These are phyloP conservation scores for Lepus americanus DNA, from an alignment of 2,113 vertebrate genomes.

Conservation along the genomic window DNA sequence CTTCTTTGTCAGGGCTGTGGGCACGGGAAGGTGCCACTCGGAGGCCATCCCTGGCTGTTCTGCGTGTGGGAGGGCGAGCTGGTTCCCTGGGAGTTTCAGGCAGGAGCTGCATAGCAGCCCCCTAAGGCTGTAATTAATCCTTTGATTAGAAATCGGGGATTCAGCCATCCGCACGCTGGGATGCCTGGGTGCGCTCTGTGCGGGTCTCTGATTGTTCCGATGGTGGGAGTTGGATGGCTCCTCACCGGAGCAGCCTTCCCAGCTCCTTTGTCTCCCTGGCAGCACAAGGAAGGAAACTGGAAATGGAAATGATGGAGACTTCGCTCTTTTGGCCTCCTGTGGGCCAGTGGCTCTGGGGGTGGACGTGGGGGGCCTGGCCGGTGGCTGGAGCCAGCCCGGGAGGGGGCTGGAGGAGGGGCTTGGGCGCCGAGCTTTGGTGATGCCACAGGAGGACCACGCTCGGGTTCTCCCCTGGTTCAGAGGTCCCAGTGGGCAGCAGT, in stretches of 20 bases:
- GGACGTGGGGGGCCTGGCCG: slow-evolving; percentile 4
- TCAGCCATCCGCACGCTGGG: slow-evolving; percentile 49
- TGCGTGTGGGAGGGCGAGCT: slow-evolving; percentile 60
- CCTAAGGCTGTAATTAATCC: slow-evolving; percentile 36
- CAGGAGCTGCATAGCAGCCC: neutral
- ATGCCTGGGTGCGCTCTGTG: slow-evolving; percentile 58
- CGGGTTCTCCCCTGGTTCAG: slow-evolving; percentile 26
- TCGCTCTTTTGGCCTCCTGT: slow-evolving; percentile 63
- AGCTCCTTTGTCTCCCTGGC: slow-evolving; percentile 78
- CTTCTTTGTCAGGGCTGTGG: slow-evolving; percentile 74
- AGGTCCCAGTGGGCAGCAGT: neutral
- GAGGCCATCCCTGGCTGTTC: slow-evolving; percentile 15
- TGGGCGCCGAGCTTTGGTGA: neutral
- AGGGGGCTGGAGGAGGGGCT: neutral
- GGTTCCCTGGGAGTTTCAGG: slow-evolving; percentile 52
- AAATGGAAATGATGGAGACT: slow-evolving; percentile 74
- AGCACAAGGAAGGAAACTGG: slow-evolving; percentile 77
- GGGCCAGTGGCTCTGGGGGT: slow-evolving; percentile 24
- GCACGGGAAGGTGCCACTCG: neutral
- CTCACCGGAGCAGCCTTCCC: slow-evolving; percentile 48
- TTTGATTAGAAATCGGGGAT: slow-evolving; percentile 51
- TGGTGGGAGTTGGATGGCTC: slow-evolving; percentile 75
- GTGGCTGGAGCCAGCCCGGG: neutral
- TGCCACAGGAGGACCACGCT: neutral
- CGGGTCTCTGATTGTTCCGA: slow-evolving; percentile 52